phyloP scores from a whole-genome alignment of 2,113 vertebrate species.

The Oxyura jamaicensis region DNA sequence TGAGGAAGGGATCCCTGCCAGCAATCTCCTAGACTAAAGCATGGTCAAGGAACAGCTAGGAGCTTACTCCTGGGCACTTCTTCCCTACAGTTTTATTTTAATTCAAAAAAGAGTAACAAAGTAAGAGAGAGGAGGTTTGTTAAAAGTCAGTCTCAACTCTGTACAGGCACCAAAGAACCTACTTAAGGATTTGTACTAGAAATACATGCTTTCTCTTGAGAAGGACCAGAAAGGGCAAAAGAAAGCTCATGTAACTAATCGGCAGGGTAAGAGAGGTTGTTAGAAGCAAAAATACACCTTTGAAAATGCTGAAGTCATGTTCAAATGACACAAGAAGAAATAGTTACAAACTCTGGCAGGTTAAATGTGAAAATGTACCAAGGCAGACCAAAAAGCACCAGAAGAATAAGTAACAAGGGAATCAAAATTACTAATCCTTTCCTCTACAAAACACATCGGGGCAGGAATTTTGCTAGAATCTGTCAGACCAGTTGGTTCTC shows the following conservation, averaged over 20 bases:
- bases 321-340: slow-evolving; percentile 28
- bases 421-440: slow-evolving; percentile 42
- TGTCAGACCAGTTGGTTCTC: not conserved
- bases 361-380: slow-evolving; percentile 43
- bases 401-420: slow-evolving; percentile 35
- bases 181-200: not conserved
- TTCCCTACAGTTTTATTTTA: not conserved
- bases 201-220: not conserved
- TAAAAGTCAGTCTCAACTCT: not conserved
- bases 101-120: not conserved
- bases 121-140: not conserved
- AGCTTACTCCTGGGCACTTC: not conserved
- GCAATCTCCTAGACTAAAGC: not conserved
- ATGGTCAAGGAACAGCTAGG: not conserved
- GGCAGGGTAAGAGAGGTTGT: not conserved
- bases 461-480: not conserved
- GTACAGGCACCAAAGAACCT: not conserved
- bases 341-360: not conserved
- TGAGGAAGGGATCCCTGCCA: not conserved
- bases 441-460: slow-evolving; percentile 1
- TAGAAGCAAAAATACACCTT: slow-evolving; percentile 18
- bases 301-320: slow-evolving; percentile 21
- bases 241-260: not conserved
- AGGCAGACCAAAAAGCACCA: not conserved
- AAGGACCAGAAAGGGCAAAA: not conserved